Evolutionary conservation across 2,888 invertebrate species (phyloP).

Genomic region (Dione juno): DNA sequence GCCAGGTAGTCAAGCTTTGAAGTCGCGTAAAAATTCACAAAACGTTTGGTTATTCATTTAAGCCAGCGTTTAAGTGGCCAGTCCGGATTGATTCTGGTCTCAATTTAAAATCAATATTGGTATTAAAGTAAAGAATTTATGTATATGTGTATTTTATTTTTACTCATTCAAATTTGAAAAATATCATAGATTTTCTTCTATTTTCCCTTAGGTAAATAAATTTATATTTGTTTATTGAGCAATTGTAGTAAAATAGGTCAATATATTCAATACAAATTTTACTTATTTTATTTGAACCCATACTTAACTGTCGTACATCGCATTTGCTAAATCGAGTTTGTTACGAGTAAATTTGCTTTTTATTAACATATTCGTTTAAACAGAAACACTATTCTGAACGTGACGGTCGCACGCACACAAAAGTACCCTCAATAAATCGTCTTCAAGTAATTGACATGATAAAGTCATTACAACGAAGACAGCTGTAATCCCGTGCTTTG

Average conservation of each 20-base stretch:
- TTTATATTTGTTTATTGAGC: no score
- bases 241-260: no score
- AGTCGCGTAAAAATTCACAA: conserved; percentile 52
- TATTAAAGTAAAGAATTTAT: background rate
- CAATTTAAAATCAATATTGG: conserved; percentile 18
- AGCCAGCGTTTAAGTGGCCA: conserved; percentile 47
- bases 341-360: background rate
- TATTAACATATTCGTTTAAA: background rate
- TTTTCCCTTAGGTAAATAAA: no score
- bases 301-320: no score
- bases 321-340: no score
- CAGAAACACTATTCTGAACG: background rate
- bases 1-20: conserved; percentile 31
- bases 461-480: conserved; percentile 45
- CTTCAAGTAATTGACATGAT: conserved; percentile 31
- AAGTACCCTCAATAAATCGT: conserved; percentile 30
- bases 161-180: background rate
- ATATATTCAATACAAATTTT: background rate
- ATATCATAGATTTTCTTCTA: no score
- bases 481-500: conserved; percentile 60
- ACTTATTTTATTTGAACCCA: no score
- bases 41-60: conserved; percentile 47
- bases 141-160: background rate
- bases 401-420: background rate
- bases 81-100: conserved; percentile 49